These are phyloP conservation scores for Coranthus polyacanthus DNA, from an alignment of 2,797 vertebrate genomes.

Conservation along the genomic window DNA sequence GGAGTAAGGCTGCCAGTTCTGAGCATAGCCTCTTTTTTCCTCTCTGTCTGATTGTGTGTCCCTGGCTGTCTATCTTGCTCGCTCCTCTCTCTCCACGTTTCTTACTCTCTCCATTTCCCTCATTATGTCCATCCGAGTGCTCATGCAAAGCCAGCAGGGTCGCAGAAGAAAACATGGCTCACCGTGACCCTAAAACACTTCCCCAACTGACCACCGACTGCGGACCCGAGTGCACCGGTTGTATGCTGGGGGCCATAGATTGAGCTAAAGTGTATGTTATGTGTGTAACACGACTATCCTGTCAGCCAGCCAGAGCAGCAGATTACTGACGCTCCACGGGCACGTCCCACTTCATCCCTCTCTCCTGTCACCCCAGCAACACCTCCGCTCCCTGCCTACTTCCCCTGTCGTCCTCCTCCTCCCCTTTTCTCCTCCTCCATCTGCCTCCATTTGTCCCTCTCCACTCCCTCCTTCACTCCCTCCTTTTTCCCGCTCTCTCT, in stretches of 20 bases:
- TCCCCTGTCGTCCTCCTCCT: constrained; percentile 18
- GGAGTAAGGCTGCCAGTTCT: constrained; percentile 66
- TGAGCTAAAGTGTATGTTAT: constrained; percentile 17
- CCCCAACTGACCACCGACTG: constrained; percentile 40
- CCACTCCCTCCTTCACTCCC: background rate
- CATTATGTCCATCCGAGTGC: constrained; percentile 70
- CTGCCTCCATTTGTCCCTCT: constrained; percentile 37
- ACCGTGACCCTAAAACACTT: constrained; percentile 47
- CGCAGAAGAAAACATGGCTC: constrained; percentile 37
- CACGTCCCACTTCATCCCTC: constrained; percentile 71
- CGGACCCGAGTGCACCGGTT: constrained; percentile 34
- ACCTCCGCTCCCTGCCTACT: constrained; percentile 68
- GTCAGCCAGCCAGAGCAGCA: constrained; percentile 68
- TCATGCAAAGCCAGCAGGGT: constrained; percentile 42
- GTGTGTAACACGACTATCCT: constrained; percentile 36
- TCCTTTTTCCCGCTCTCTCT: background rate
- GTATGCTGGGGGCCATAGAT: constrained; percentile 35
- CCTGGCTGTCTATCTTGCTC: constrained; percentile 65
- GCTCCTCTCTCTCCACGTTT: constrained; percentile 20
- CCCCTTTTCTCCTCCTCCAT: constrained; percentile 44
- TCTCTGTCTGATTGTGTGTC: constrained; percentile 70
- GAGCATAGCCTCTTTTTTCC: constrained; percentile 61
- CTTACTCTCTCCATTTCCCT: constrained; percentile 49
- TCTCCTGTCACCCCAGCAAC: constrained; percentile 72
- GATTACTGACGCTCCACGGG: constrained; percentile 72